A percentile compares a stretch with the other conserved stretches of the same genome.
Conservation (phyloP, 2,113 vertebrate genomes). For the Helogale parvula region DNA sequence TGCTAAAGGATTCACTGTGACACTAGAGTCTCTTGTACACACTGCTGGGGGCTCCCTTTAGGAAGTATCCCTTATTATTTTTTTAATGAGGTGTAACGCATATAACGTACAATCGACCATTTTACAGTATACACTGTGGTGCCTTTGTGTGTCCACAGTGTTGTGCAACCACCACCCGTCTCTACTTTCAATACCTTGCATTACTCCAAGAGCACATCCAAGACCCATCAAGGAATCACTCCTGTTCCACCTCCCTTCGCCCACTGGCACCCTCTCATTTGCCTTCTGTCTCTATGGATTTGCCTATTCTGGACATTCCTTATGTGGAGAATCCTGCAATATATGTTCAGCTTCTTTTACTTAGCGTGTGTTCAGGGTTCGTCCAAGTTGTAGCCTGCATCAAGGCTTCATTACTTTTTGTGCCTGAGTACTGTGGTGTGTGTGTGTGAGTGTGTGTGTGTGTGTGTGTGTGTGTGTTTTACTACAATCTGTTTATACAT, state of each 20-base stretch:
- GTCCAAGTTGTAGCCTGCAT: background rate
- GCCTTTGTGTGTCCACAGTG: background rate
- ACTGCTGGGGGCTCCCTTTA: background rate
- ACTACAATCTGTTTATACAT: background rate
- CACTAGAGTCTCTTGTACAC: fast-evolving
- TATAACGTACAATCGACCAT: background rate
- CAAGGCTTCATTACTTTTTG: background rate
- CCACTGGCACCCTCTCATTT: background rate
- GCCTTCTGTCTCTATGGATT: background rate
- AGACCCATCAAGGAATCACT: too few relatives aligned
- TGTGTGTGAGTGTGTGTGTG: too few relatives aligned
- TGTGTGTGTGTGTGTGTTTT: background rate
- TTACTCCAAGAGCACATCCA: background rate
- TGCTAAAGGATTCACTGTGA: background rate
- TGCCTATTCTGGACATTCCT: background rate
- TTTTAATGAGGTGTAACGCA: background rate
- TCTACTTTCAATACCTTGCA: background rate
- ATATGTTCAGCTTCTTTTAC: background rate
- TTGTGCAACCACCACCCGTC: background rate
- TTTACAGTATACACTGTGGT: background rate
- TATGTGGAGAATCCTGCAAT: background rate
- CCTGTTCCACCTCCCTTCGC: background rate
- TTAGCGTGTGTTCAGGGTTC: background rate
- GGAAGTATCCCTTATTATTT: background rate
- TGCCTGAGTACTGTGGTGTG: background rate